phyloP scores from a whole-genome alignment of 30 jellyfish, hydroid and myxozoan species.

The Nemopilema nomurai region DNA sequence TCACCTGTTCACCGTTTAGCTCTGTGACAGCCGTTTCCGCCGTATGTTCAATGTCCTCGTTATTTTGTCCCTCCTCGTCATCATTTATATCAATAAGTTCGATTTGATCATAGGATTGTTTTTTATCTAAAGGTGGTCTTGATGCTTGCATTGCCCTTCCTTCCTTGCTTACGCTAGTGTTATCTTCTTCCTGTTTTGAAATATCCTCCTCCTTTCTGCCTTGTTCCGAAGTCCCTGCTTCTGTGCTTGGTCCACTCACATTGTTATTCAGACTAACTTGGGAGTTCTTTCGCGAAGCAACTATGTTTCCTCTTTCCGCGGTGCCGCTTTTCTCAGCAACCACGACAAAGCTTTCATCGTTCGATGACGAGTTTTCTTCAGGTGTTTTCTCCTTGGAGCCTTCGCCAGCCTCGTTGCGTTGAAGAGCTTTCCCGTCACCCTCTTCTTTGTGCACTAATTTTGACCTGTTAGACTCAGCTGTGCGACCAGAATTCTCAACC shows the following conservation, averaged over 20 bases:
- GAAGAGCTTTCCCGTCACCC: no score
- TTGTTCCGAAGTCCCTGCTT: neutral
- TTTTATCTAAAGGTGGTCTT: neutral
- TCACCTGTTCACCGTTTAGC: neutral
- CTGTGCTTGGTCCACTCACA: neutral
- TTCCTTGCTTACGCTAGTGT: neutral
- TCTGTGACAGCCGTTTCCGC: neutral
- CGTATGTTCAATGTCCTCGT: neutral
- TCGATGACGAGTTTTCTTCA: neutral
- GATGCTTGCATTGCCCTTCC: neutral
- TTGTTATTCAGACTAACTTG: neutral
- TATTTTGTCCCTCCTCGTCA: constrained; percentile 14
- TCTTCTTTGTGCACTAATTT: neutral
- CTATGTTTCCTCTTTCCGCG: neutral
- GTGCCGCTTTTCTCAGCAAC: neutral
- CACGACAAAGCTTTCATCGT: neutral
- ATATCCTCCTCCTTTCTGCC: neutral
- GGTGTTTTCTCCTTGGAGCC: neutral
- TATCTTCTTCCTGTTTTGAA: neutral
- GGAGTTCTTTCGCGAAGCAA: neutral
- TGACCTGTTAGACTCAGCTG: neutral
- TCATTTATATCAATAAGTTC: constrained; percentile 35
- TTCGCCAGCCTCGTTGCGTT: neutral
- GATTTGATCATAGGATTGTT: constrained; percentile 17
- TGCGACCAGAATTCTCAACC: neutral